Percentiles rank a stretch among this genome's conserved stretches.
phyloP scores from a whole-genome alignment of 2,113 vertebrate genomes.

The Craseonycteris thonglongyai region DNA sequence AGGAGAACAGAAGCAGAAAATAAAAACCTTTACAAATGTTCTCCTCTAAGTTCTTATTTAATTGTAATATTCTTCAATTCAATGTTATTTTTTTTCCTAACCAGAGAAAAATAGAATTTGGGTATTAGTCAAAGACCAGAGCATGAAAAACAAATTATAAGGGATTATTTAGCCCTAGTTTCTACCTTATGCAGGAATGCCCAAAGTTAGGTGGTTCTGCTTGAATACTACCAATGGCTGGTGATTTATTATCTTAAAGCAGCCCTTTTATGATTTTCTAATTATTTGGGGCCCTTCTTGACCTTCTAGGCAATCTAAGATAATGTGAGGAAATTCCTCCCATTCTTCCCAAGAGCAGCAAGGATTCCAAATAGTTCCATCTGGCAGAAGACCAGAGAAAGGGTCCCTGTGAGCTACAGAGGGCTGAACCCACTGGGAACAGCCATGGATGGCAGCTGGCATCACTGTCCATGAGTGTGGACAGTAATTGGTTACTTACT shows the following conservation, averaged over 20 bases:
- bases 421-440: not conserved
- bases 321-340: not conserved
- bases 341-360: not conserved
- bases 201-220: not conserved
- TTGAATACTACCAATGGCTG: not conserved
- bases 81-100: not conserved
- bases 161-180: not conserved
- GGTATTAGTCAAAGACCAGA: not conserved
- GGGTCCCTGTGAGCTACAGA: too few species aligned
- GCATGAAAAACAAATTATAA: not conserved
- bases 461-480: not conserved
- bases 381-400: not conserved
- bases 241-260: not conserved
- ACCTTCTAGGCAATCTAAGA: not conserved
- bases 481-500: rapidly evolving
- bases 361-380: not conserved
- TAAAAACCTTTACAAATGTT: not conserved
- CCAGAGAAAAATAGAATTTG: not conserved
- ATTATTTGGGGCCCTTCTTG: not conserved
- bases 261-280: not conserved
- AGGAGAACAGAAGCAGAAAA: conserved; percentile 21
- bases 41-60: not conserved
- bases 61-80: not conserved
- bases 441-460: not conserved
- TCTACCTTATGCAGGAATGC: not conserved